Conservation (phyloP, 64 coral and sea anemone species). For the Catalaphyllia jardinei region DNA sequence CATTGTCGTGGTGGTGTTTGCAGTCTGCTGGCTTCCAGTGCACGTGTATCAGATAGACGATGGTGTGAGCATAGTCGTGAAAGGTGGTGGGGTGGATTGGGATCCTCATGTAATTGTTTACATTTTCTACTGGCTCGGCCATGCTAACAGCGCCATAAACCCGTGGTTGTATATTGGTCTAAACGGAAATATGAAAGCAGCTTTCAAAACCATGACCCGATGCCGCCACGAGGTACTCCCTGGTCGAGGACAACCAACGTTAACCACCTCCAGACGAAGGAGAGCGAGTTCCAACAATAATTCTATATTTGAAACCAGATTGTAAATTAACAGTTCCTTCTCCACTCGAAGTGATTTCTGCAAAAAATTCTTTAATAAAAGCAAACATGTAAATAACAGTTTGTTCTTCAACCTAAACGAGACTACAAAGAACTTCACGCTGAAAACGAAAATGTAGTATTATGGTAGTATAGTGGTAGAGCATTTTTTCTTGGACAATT, state of each 20-base stretch:
- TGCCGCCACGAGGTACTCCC: background rate
- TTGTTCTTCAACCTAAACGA: too few relatives aligned
- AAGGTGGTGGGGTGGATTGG: background rate
- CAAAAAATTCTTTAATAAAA: too few relatives aligned
- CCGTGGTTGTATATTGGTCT: background rate
- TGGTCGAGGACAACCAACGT: too few relatives aligned
- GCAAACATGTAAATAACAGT: too few relatives aligned
- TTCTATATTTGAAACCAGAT: background rate
- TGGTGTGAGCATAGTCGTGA: background rate
- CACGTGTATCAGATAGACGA: background rate
- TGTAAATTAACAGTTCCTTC: too few relatives aligned
- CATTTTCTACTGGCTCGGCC: background rate
- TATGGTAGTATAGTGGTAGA: too few relatives aligned
- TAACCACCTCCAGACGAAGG: too few relatives aligned
- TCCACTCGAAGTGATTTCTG: too few relatives aligned
- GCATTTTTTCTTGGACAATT: too few relatives aligned
- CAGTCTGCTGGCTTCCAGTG: constrained; percentile 54
- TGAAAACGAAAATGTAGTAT: too few relatives aligned
- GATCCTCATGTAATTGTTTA: background rate
- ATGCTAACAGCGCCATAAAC: background rate
- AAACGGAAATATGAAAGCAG: background rate
- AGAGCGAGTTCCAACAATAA: too few relatives aligned
- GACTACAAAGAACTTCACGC: too few relatives aligned
- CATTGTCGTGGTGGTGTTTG: constrained; percentile 43
- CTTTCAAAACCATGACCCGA: background rate